Base-by-base conservation (phyloP, 2,797 vertebrate species). In the Spinus olivaceus region DNA sequence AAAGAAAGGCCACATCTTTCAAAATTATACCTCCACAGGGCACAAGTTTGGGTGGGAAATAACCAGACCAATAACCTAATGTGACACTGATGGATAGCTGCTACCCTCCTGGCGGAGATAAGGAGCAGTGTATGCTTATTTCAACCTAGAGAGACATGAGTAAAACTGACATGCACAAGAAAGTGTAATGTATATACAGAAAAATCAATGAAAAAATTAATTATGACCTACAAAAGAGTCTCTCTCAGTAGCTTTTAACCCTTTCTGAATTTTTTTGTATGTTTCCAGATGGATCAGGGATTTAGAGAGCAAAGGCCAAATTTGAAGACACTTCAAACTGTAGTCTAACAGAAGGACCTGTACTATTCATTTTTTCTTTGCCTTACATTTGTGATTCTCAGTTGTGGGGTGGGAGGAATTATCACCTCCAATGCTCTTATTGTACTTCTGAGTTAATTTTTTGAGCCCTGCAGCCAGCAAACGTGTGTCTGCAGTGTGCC, bases 401-500 rank as follows among this genome's bases (percentile, higher is more conserved):
- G 2, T 1, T 14, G 11, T 13, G 14, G 23, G 7, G 1, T 20
- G 25, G 8, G 5, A 18, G 8, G 15, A 24, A 11, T 57, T 86
- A 32, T 69, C 70, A 35, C 15, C 18, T 90, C 42, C 47, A 15
- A 3, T 63, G 63, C 53, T 61, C 23, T 67, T 37, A 64, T 27
- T 44, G 2, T 47, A 50, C 18, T 28, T n/a, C 27, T 1, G 5
- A 89, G 23, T 42, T 74, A 44, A 41, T 54, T 44, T 86, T 73
- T 39, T 53, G 63, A 94, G 70, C 28, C 25, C 35, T 54, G 35
- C 18, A 14, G 22, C 22, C 33, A 71, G 35, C 14, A 57, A 37
- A 50, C 0, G 0, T 2, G 0, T n/a, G 6, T 37, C 47, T 72
- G 54, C 59, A 33, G 15, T 33, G 39, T 57, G n/a, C 46, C 33